phyloP scores from a whole-genome alignment of 1,140 invertebrate genomes.

The Achatina immaculata region DNA sequence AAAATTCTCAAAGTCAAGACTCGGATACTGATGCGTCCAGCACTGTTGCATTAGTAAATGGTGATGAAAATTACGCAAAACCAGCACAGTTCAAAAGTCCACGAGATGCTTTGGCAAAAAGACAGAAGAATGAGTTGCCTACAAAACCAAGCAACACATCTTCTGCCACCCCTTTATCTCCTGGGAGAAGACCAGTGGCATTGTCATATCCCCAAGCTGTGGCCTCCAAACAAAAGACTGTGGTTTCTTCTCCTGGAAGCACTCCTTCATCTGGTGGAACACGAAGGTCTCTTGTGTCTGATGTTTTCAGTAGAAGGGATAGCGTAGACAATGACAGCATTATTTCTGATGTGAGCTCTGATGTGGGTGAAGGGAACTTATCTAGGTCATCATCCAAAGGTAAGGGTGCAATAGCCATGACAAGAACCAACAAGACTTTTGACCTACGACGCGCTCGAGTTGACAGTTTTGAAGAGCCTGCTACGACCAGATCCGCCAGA shows the following conservation, averaged over 20 bases:
- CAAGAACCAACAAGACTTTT: slow-evolving; percentile 71
- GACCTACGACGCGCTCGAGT: slow-evolving; percentile 70
- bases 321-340: slow-evolving; percentile 45
- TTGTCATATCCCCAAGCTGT: slow-evolving; percentile 39
- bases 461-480: slow-evolving; percentile 52
- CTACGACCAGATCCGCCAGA: slow-evolving; percentile 48
- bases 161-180: neutral
- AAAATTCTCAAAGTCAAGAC: slow-evolving; percentile 33
- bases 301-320: slow-evolving; percentile 57
- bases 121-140: neutral
- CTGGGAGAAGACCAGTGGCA: slow-evolving; percentile 17
- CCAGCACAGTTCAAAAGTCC: slow-evolving; percentile 59
- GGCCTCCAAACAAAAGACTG: slow-evolving; percentile 29
- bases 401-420: slow-evolving; percentile 64
- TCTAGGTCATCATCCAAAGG: slow-evolving; percentile 57
- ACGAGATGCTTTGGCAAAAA: slow-evolving; percentile 52
- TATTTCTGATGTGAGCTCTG: slow-evolving; percentile 47
- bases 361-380: slow-evolving; percentile 44
- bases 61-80: slow-evolving; percentile 59
- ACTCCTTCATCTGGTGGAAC: neutral
- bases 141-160: neutral
- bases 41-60: slow-evolving; percentile 61
- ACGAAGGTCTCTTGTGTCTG: slow-evolving; percentile 52
- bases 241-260: slow-evolving; percentile 19
- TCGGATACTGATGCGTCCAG: slow-evolving; percentile 59